These are phyloP conservation scores for Ptiloglossa arizonensis DNA, from an alignment of 1,140 invertebrate genomes.

Conservation along the genomic window DNA sequence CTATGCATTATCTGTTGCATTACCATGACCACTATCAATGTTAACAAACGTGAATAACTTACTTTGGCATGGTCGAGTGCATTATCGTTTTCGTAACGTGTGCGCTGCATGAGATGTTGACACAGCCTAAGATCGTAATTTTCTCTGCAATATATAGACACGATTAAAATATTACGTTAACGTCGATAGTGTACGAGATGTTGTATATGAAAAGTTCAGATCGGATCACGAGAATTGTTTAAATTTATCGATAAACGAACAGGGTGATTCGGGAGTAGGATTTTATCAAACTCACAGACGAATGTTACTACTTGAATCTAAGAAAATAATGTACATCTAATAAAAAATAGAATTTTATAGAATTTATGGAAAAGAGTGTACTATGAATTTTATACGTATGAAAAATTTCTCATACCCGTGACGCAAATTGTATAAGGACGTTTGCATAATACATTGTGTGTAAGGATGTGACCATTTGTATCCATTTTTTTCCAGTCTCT, in stretches of 20 bases:
- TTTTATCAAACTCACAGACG: too few species aligned
- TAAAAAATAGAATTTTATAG: too few species aligned
- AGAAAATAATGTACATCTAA: too few species aligned
- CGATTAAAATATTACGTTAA: too few species aligned
- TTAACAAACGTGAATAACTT: constrained; percentile 11
- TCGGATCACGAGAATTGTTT: too few species aligned
- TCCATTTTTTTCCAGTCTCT: constrained; percentile 85
- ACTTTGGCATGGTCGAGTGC: constrained; percentile 51
- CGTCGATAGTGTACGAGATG: too few species aligned
- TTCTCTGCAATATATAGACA: constrained; percentile 22
- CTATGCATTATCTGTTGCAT: neutral
- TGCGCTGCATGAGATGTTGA: constrained; percentile 38
- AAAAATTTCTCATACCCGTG: constrained; percentile 77
- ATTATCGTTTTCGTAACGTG: constrained; percentile 31
- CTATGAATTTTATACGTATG: neutral
- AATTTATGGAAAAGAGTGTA: neutral
- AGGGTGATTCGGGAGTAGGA: too few species aligned
- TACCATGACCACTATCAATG: too few species aligned
- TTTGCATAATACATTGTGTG: constrained; percentile 91
- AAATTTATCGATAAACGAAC: too few species aligned
- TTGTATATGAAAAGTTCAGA: too few species aligned
- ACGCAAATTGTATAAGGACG: constrained; percentile 86
- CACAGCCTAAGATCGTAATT: constrained; percentile 55
- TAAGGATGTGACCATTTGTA: constrained; percentile 91
- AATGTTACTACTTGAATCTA: too few species aligned